These are phyloP conservation scores for Cynaeus angustus DNA, from an alignment of 2,888 invertebrate genomes.

Conservation along the genomic window DNA sequence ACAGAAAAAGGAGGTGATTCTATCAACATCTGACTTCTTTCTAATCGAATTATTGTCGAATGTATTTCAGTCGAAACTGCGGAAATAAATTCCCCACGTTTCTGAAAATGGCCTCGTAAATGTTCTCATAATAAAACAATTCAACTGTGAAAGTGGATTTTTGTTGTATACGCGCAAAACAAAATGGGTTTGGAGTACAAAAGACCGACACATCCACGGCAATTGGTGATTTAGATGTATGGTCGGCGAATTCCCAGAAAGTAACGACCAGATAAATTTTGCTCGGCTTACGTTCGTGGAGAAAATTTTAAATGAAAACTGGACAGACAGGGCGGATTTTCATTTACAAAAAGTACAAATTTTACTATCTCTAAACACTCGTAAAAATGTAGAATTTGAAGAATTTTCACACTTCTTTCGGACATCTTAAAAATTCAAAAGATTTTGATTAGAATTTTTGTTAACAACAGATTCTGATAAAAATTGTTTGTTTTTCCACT, in stretches of 20 bases:
- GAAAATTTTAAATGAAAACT: neutral
- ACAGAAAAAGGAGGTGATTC: no score
- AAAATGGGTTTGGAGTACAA: slow-evolving; percentile 23
- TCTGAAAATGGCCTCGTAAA: slow-evolving; percentile 65
- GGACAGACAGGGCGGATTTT: neutral
- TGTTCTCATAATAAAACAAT: slow-evolving; percentile 69
- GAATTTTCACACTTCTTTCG: no score
- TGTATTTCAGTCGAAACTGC: slow-evolving; percentile 37
- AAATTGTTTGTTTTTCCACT: no score
- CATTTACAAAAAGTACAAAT: no score
- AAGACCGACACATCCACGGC: slow-evolving; percentile 21
- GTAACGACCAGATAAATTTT: slow-evolving; percentile 33
- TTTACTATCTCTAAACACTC: no score
- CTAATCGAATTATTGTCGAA: slow-evolving; percentile 57
- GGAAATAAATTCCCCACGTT: slow-evolving; percentile 62
- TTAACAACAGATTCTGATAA: no score
- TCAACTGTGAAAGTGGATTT: slow-evolving; percentile 72
- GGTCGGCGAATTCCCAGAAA: slow-evolving; percentile 21
- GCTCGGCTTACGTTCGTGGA: slow-evolving; percentile 2
- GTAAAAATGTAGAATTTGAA: no score
- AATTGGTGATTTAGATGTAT: slow-evolving; percentile 37
- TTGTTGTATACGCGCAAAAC: slow-evolving; percentile 60
- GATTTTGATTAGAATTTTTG: no score
- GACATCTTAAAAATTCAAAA: no score
- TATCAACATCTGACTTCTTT: slow-evolving; percentile 54